Conservation (phyloP, 2,888 invertebrate species). For the Ochlodes sylvanus region DNA sequence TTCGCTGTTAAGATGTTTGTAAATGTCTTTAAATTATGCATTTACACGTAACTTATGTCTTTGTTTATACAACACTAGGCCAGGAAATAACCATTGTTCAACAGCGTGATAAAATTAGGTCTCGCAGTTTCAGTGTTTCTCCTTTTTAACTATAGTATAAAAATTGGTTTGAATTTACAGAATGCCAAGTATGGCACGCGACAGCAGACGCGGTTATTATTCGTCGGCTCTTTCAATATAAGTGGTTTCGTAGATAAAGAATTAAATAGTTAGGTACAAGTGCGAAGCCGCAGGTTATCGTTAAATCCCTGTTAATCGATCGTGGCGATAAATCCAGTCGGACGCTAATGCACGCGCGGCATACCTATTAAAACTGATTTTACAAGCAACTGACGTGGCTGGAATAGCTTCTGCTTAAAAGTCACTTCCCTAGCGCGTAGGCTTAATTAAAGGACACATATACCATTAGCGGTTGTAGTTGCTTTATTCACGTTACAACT, state of each 20-base stretch:
- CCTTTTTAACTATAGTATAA: background rate
- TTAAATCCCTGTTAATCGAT: constrained; percentile 34
- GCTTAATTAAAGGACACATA: constrained; percentile 59
- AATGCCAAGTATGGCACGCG: constrained; percentile 2
- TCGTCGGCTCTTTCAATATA: constrained; percentile 7
- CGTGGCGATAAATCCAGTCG: constrained; percentile 34
- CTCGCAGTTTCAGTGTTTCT: background rate
- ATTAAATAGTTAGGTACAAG: constrained; percentile 15
- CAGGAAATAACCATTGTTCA: no score
- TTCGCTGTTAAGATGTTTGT: constrained; percentile 30
- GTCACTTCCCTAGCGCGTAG: constrained; percentile 28
- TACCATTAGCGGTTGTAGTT: constrained; percentile 42
- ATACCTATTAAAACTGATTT: constrained; percentile 38
- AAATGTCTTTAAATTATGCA: constrained; percentile 38
- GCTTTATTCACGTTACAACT: constrained; percentile 50
- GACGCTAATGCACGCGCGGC: constrained; percentile 35
- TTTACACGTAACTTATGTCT: constrained; percentile 34
- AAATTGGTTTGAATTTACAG: background rate
- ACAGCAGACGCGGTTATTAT: constrained; percentile 2
- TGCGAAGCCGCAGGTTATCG: constrained; percentile 28
- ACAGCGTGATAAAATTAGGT: background rate
- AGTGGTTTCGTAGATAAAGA: constrained; percentile 5
- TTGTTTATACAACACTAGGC: background rate
- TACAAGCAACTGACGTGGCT: constrained; percentile 32
- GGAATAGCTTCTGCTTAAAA: constrained; percentile 32